These are phyloP conservation scores for Numenius arquata DNA, from an alignment of 2,113 vertebrate genomes.

Conservation along the genomic window DNA sequence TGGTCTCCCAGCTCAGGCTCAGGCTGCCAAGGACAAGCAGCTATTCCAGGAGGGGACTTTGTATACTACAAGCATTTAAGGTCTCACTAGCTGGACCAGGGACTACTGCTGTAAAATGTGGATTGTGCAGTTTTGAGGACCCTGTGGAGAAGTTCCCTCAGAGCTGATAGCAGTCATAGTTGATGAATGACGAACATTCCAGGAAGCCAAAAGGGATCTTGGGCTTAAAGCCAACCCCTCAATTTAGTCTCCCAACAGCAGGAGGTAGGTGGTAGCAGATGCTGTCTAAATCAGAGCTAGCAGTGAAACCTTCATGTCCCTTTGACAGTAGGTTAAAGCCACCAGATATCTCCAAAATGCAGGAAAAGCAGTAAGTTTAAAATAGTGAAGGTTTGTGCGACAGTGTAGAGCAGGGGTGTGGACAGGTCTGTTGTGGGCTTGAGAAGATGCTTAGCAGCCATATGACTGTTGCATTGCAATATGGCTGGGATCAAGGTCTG, in stretches of 20 bases:
- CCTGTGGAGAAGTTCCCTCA: neutral
- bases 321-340: neutral
- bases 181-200: neutral
- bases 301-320: neutral
- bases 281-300: neutral
- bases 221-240: neutral
- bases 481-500: neutral
- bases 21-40: neutral
- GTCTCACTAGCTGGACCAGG: neutral
- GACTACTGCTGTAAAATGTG: neutral
- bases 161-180: neutral
- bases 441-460: neutral
- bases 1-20: neutral
- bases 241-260: conserved; percentile 3
- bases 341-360: neutral
- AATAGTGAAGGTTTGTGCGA: neutral
- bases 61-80: neutral
- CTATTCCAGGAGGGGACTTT: neutral
- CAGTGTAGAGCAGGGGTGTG: neutral
- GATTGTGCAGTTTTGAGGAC: neutral
- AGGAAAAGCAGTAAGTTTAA: neutral
- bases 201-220: neutral
- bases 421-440: neutral
- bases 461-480: neutral
- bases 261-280: neutral